Percentiles rank a stretch among this genome's conserved stretches.
Conservation (phyloP, 2,797 vertebrate genomes). For the Semotilus atromaculatus region DNA sequence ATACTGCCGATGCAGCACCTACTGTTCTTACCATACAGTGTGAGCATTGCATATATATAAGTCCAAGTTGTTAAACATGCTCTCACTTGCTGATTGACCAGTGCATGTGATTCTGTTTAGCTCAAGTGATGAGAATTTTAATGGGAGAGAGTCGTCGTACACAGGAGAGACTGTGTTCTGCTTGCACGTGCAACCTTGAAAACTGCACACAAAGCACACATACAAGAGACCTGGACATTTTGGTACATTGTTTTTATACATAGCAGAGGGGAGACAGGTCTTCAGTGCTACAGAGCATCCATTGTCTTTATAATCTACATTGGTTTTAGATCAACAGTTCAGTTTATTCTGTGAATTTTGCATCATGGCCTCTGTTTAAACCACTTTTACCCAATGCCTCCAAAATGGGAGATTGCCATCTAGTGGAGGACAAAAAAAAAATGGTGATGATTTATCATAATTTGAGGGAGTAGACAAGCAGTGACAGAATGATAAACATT, state of each 20-base stretch:
- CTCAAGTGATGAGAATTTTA: constrained; percentile 32
- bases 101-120: constrained; percentile 34
- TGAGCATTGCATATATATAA: constrained; percentile 18
- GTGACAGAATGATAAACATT: background rate
- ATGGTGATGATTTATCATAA: constrained; percentile 30
- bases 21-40: background rate
- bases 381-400: constrained; percentile 4
- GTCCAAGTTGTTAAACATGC: background rate
- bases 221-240: constrained; percentile 36
- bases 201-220: constrained; percentile 55
- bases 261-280: background rate
- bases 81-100: background rate
- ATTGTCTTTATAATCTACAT: constrained; percentile 23
- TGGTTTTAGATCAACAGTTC: constrained; percentile 15
- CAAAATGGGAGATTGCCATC: constrained; percentile 57
- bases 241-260: constrained; percentile 10
- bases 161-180: constrained; percentile 45
- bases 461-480: background rate
- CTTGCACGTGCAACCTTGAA: constrained; percentile 53
- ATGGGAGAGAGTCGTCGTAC: constrained; percentile 26
- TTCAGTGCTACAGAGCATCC: background rate
- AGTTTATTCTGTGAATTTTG: constrained; percentile 19
- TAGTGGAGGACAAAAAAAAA: constrained; percentile 52
- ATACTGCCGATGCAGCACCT: background rate
- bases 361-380: background rate